A percentile compares a stretch with the other conserved stretches of the same genome.
Evolutionary conservation across 2,888 invertebrate genomes (phyloP).

Genomic region (Andrena dorsata): DNA sequence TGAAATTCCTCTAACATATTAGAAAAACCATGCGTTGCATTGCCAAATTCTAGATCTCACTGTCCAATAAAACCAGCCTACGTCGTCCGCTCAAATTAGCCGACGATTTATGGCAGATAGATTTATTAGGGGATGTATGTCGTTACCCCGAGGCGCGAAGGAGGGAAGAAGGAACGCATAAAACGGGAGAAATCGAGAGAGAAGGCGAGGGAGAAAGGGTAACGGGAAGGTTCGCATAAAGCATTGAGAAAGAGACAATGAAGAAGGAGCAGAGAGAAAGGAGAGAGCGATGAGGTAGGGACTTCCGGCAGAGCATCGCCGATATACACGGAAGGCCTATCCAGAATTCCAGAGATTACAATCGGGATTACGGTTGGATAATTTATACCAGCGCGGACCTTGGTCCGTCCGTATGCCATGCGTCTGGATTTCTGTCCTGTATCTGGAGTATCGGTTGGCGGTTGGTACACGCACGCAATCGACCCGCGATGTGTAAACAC

Average conservation of each 20-base stretch:
- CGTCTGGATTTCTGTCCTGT: constrained; percentile 52
- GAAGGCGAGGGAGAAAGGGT: background rate
- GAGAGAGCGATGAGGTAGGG: constrained; percentile 21
- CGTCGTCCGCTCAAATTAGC: constrained; percentile 63
- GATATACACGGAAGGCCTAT: constrained; percentile 40
- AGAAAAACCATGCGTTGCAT: background rate
- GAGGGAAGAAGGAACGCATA: constrained; percentile 12
- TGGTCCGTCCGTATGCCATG: constrained; percentile 32
- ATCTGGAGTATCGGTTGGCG: constrained; percentile 34
- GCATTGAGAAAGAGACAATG: background rate
- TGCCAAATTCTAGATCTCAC: constrained; percentile 9
- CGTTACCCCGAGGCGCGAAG: constrained; percentile 62
- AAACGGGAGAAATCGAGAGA: background rate
- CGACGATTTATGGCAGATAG: constrained; percentile 73
- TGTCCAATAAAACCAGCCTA: background rate
- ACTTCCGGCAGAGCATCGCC: constrained; percentile 52
- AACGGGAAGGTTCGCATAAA: constrained; percentile 1
- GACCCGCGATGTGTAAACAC: constrained; percentile 48
- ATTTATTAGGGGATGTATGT: constrained; percentile 73
- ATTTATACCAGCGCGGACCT: constrained; percentile 55
- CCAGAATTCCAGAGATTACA: constrained; percentile 61
- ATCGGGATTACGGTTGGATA: constrained; percentile 61
- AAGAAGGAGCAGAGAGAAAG: constrained; percentile 2
- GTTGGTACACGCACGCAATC: constrained; percentile 29
- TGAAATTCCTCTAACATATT: too few species aligned